Evolutionary conservation across 2,797 vertebrate species (phyloP), one percentile per base, ranked within the genome.

Genomic region (Chaetophractus vellerosus): DNA sequence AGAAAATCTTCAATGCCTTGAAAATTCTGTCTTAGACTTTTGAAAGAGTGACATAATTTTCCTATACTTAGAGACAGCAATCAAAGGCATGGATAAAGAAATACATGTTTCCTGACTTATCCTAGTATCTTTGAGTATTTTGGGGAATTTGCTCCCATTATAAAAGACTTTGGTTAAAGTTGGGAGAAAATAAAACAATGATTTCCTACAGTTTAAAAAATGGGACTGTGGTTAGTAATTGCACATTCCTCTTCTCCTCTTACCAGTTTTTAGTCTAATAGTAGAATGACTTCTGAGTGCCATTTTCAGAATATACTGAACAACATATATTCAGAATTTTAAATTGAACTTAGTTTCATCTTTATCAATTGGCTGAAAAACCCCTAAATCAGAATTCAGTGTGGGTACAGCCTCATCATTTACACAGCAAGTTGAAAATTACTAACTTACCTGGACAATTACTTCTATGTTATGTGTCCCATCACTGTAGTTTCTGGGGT

Each of bases 401-500:
- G 36, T 86, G 52, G 15, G 38, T 80, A 71, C 5, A 96, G 28
- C 61, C 61, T 81, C 78, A 85, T 79, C 15, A 83, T 66, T 93
- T 78, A 93, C 11, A 96, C 0, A 88, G n/a, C 38, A 75, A 88
- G 63, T 19, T 84, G 75, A 93, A 96, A 97, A 82, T 48, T 76
- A 36, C 38, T 79, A 92, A 33, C 97, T 98, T 97, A 99, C 99
- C 99, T 99, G 98, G 76, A 99, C 99, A 93, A 98, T 98, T 52
- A 99, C 99, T 92, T 97, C 98, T 98, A 99, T 99, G 24, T 98
- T 98, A 98, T 99, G 99, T 90, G 99, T 98, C 48, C 99, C 99
- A 14, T 98, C 98, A 93, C 98, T 98, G 97, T 99, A 99, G 96
- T 98, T 98, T 52, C 98, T 98, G 0, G 99, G 99, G 83, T 98